Conservation (phyloP, 92 coral and sea anemone species). For the Phenganax marumi region DNA sequence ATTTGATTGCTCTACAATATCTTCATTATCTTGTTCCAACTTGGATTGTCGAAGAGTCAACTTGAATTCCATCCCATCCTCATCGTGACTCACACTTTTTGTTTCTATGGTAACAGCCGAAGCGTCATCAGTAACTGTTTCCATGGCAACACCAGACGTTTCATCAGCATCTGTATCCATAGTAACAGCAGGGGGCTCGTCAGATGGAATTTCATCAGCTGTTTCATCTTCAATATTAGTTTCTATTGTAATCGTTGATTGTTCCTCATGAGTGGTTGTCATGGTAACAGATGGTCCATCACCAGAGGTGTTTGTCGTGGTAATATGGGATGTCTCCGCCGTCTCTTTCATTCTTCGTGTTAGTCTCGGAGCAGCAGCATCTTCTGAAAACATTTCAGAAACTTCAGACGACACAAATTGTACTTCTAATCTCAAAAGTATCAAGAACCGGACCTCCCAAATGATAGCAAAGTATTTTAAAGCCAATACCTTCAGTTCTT, state of each 20-base stretch:
- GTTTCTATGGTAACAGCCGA: slow-evolving; percentile 24
- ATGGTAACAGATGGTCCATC: slow-evolving; percentile 6
- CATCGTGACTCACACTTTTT: slow-evolving; percentile 5
- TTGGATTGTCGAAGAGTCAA: slow-evolving; percentile 13
- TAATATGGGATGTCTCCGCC: neutral
- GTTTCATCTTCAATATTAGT: neutral
- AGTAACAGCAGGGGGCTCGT: slow-evolving; percentile 4
- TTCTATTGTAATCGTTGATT: neutral
- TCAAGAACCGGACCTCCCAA: neutral
- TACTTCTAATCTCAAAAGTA: neutral
- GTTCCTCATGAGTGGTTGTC: neutral
- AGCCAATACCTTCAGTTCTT: slow-evolving; percentile 17
- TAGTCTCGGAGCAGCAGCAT: neutral
- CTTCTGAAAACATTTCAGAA: slow-evolving; percentile 15
- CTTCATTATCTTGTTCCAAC: slow-evolving; percentile 3
- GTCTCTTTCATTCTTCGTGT: slow-evolving; percentile 24
- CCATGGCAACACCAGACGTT: neutral
- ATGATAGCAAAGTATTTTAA: too few relatives aligned
- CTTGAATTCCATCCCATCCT: slow-evolving; percentile 9
- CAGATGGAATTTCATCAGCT: slow-evolving; percentile 1
- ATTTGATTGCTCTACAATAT: slow-evolving; percentile 1
- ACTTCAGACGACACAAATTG: neutral
- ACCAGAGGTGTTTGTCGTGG: neutral
- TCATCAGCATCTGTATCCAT: slow-evolving; percentile 6
- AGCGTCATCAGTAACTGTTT: neutral